phyloP scores from a whole-genome alignment of 2,113 vertebrate genomes.

The Bufo bufo region DNA sequence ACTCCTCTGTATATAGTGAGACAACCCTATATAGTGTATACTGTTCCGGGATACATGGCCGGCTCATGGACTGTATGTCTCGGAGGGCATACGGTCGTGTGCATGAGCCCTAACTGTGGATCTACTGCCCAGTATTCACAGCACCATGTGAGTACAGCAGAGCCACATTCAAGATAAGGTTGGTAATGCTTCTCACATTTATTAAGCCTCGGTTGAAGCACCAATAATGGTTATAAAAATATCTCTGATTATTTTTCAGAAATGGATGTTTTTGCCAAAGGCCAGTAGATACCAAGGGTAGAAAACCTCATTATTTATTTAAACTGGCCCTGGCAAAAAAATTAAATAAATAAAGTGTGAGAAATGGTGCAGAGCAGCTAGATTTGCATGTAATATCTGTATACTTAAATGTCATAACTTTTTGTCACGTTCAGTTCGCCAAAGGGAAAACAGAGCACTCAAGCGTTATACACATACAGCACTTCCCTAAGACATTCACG shows the following conservation, averaged over 20 bases:
- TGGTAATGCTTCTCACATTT: not conserved
- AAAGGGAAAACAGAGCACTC: not conserved
- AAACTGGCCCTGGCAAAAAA: conserved; percentile 6
- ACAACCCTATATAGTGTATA: too few species aligned
- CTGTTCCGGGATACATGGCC: too few species aligned
- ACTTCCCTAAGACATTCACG: not conserved
- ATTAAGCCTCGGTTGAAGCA: not conserved
- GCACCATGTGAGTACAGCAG: not conserved
- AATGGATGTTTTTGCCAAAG: not conserved
- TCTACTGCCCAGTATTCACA: too few species aligned
- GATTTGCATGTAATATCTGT: conserved; percentile 1
- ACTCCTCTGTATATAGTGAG: too few species aligned
- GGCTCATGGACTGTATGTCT: too few species aligned
- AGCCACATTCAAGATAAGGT: not conserved
- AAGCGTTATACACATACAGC: not conserved
- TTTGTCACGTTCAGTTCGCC: not conserved
- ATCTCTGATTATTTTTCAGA: not conserved
- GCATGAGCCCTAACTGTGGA: too few species aligned
- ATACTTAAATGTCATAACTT: conserved; percentile 4
- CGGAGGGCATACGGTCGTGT: too few species aligned
- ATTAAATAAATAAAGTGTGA: not conserved
- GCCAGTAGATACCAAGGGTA: not conserved
- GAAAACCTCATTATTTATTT: conserved; percentile 15
- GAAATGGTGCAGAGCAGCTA: not conserved
- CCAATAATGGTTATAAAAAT: not conserved